Evolutionary conservation across 2,797 vertebrate genomes (phyloP), one percentile per base, ranked within the genome.

Genomic region (Epinephelus coioides): DNA sequence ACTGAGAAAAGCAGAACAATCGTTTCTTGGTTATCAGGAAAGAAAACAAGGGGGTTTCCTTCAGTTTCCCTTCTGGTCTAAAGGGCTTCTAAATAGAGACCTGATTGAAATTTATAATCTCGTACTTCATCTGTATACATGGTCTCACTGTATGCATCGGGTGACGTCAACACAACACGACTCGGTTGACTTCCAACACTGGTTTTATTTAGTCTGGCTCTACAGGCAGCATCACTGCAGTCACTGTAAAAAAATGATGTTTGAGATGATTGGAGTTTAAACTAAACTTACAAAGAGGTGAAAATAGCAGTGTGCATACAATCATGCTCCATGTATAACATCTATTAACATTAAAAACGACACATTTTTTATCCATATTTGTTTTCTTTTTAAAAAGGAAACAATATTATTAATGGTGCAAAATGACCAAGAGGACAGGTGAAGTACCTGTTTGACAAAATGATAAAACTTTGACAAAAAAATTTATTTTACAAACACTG

Each of bases 1-100:
- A 17, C 17, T 46, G 54, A 62, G 60, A 27, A 55, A 30, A 38
- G 10, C 56, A 44, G 1, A 34, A 19, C 14, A 19, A 30, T 38
- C 0, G 8, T 18, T 27, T 27, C 30, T 59, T 19, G 21, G n/a
- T 65, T n/a, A 23, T 25, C 59, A 2, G 2, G 4, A 53, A 70
- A 38, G 21, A 23, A 2, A 9, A 30, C 4, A 3, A 1, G 25
- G 13, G 30, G 17, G 7, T 0, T n/a, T 25, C 5, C 3, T 44
- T 51, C 5, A 14, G 23, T 7, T 64, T n/a, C 3, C 3, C 13
- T 11, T 51, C 7, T 14, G 5, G 15, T 27, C 6, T 6, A 0
- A 0, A 43, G 17, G 5, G 14, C 3, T 9, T 8, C 18, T 5
- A 21, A 57, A 30, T 2, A 43, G 5, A 34, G 15, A 57, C n/a